Base-by-base conservation (phyloP, 2,797 vertebrate genomes). In the Diplodus sargus region DNA sequence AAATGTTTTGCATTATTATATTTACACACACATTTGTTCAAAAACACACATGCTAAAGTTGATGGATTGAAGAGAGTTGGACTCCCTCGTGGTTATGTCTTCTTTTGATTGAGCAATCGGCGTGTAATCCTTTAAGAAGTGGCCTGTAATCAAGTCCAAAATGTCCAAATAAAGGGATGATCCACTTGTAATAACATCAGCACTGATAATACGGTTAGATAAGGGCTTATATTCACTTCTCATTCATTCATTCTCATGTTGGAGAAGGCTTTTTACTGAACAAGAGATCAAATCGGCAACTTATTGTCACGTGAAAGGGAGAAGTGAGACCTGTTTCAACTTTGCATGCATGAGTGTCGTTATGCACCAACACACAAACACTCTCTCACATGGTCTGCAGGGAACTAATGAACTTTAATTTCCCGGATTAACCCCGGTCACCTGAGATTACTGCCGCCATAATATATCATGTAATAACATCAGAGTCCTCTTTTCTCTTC, bases 381-480 rank as follows among this genome's bases (percentile, higher is more conserved):
- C 18, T 8, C 22, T 9, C 11, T 13, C 30, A 28, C 62, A 43
- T 20, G 5, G 62, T 65, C 28, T 5, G 23, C 5, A 43, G 45
- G 70, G 28, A 85, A 82, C 51, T 66, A 0, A 6, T 62, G 51
- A 81, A 83, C 77, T 74, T 56, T 76, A 2, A 14, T 78, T 84
- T 81, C 52, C 73, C 59, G 77, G 84, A 87, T 87, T 85, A 84
- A 77, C 71, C 61, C 58, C 4, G 6, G 49, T 74, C 64, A 79
- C 60, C 68, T 43, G 67, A 79, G 52, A 70, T 83, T 79, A 73
- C 72, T n/a, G 63, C 54, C 59, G 53, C 13, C 47, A 76, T 67
- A 73, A 68, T n/a, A 53, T 20, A 63, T 76, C 18, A 62, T 51
- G 30, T 65, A 66, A 56, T 58, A 61, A 53, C 58, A 49, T 57